Evolutionary conservation across 2,797 vertebrate species (phyloP).

Genomic region (Enteromius treurensis): DNA sequence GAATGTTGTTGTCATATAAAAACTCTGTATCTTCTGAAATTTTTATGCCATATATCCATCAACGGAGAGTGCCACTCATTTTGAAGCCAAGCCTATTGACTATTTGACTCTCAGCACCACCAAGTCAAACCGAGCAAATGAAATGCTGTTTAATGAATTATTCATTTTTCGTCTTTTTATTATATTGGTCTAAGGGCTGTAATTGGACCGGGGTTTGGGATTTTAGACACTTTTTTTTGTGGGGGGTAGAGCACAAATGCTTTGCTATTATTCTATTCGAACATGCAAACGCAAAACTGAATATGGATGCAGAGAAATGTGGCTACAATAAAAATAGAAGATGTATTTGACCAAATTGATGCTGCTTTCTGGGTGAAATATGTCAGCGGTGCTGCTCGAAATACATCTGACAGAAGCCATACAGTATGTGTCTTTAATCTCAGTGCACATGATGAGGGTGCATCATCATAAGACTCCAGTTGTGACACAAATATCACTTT

Average conservation of each 20-base stretch:
- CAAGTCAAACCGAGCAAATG: conserved; percentile 50
- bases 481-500: background rate
- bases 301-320: conserved; percentile 16
- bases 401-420: background rate
- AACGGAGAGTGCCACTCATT: conserved; percentile 81
- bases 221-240: background rate
- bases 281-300: conserved; percentile 12
- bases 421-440: conserved; percentile 1
- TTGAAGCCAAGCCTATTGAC: conserved; percentile 71
- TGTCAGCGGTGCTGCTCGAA: background rate
- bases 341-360: background rate
- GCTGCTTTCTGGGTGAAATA: conserved; percentile 13
- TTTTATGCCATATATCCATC: conserved; percentile 83
- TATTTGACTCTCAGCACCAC: conserved; percentile 65
- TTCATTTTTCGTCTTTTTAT: background rate
- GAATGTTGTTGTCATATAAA: conserved; percentile 93
- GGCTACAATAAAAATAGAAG: conserved; percentile 16
- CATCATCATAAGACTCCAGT: conserved; percentile 7
- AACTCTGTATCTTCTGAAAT: conserved; percentile 76
- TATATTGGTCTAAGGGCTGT: conserved; percentile 10
- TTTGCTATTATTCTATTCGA: background rate
- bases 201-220: conserved; percentile 25
- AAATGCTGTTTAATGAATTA: conserved; percentile 33
- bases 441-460: background rate
- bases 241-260: background rate